These are phyloP conservation scores for Etheostoma spectabile DNA, from an alignment of 2,113 vertebrate genomes.

Conservation along the genomic window DNA sequence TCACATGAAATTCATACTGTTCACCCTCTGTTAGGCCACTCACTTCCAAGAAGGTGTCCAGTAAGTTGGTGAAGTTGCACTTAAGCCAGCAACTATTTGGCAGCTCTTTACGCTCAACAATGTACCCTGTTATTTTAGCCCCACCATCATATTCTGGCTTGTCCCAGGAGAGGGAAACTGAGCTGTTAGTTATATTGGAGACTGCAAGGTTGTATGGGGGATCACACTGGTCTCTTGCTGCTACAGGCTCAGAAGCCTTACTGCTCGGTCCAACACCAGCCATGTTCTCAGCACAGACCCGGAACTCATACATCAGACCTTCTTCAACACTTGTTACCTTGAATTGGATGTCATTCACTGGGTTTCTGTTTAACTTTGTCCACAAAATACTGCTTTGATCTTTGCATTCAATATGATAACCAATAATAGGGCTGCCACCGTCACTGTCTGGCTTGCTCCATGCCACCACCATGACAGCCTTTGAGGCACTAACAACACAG, in stretches of 20 bases:
- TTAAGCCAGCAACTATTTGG: constrained; percentile 98
- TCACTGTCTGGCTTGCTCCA: constrained; percentile 94
- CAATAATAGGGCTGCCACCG: constrained; percentile 91
- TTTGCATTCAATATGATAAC: constrained; percentile 96
- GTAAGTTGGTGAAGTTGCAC: constrained; percentile 95
- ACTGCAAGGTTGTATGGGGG: constrained; percentile 93
- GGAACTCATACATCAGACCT: constrained; percentile 94
- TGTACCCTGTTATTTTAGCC: constrained; percentile 96
- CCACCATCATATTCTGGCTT: constrained; percentile 97
- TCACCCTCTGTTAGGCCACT: constrained; percentile 93
- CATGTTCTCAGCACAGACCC: constrained; percentile 95
- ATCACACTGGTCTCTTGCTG: constrained; percentile 96
- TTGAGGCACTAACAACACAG: constrained; percentile 90
- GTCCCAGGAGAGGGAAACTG: constrained; percentile 94
- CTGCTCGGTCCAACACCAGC: constrained; percentile 95
- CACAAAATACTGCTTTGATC: constrained; percentile 98
- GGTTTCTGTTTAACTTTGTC: constrained; percentile 93
- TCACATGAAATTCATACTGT: constrained; percentile 94
- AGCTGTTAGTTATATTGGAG: constrained; percentile 94
- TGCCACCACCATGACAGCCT: constrained; percentile 90
- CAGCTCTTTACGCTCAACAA: constrained; percentile 92
- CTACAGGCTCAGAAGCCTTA: constrained; percentile 91
- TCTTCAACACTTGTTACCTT: constrained; percentile 95
- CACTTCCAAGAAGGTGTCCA: constrained; percentile 94
- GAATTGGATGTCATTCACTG: constrained; percentile 91